These are phyloP conservation scores for Goniozus legneri DNA, from an alignment of 1,140 invertebrate genomes.

Conservation along the genomic window DNA sequence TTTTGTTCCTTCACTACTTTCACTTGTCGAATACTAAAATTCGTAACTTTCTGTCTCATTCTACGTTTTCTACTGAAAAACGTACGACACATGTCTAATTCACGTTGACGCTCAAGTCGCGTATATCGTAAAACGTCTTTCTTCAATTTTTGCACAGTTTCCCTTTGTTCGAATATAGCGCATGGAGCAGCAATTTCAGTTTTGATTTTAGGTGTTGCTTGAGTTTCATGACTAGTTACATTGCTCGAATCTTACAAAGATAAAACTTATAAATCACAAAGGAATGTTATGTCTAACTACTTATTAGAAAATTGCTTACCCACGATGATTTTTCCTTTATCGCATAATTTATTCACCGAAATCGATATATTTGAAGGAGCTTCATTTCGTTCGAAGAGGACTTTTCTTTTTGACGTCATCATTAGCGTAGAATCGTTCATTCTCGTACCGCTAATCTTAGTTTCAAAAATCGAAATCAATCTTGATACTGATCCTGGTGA, in stretches of 20 bases:
- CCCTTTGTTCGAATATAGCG: no score
- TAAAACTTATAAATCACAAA: neutral
- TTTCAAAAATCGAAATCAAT: conserved; percentile 65
- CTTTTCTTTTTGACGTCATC: conserved; percentile 70
- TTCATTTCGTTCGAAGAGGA: conserved; percentile 74
- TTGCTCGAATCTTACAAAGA: neutral
- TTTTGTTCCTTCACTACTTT: conserved; percentile 39
- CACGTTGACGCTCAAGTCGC: no score
- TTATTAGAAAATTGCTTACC: neutral
- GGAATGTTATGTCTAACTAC: neutral
- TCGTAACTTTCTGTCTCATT: no score
- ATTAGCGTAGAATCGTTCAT: conserved; percentile 71
- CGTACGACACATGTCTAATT: no score
- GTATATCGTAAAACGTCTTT: no score
- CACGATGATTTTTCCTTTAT: conserved; percentile 25
- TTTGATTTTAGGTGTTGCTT: conserved; percentile 12
- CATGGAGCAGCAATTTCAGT: no score
- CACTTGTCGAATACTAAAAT: conserved; percentile 36
- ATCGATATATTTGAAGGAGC: conserved; percentile 66
- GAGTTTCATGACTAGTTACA: neutral
- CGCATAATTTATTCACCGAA: conserved; percentile 50
- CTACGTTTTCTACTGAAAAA: no score
- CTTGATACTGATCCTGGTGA: conserved; percentile 55
- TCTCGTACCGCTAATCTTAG: conserved; percentile 48
- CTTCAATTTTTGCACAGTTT: no score